A percentile compares a stretch with the other conserved stretches of the same genome.
phyloP scores from a whole-genome alignment of 1,140 invertebrate genomes.

The Drosophila paulistorum region DNA sequence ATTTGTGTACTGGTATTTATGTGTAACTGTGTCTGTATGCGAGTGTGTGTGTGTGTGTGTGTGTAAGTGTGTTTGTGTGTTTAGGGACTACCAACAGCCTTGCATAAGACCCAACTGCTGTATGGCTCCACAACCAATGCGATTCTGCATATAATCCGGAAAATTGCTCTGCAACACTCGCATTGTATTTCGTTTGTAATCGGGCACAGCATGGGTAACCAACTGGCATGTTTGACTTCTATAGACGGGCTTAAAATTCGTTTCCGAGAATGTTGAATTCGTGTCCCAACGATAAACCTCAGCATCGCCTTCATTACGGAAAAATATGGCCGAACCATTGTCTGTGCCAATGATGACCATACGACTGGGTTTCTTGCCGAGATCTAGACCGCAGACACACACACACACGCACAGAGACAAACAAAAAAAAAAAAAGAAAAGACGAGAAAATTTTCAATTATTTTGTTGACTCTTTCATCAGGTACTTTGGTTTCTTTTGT shows the following conservation, averaged over 20 bases:
- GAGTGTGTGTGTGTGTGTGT: constrained; percentile 2
- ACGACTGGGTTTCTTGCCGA: constrained; percentile 84
- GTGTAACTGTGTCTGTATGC: background rate
- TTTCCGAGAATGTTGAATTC: constrained; percentile 84
- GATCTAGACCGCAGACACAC: constrained; percentile 64
- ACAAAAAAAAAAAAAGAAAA: constrained; percentile 2
- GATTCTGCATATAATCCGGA: constrained; percentile 86
- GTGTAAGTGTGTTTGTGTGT: background rate
- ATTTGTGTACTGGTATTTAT: background rate
- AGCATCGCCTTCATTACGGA: constrained; percentile 85
- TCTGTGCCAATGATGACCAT: constrained; percentile 86
- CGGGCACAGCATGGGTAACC: constrained; percentile 85
- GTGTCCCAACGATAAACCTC: constrained; percentile 87
- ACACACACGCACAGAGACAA: too few species aligned
- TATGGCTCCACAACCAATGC: constrained; percentile 85
- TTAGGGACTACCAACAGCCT: constrained; percentile 71
- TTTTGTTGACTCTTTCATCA: background rate
- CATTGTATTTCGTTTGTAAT: constrained; percentile 84
- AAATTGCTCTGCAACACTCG: constrained; percentile 87
- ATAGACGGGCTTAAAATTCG: constrained; percentile 84
- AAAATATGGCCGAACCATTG: constrained; percentile 85
- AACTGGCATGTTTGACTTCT: constrained; percentile 84
- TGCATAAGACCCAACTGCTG: constrained; percentile 84
- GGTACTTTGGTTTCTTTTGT: background rate
- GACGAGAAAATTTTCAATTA: background rate